Conservation (phyloP, 2,797 vertebrate species). For the Micropoecilia bifurca region DNA sequence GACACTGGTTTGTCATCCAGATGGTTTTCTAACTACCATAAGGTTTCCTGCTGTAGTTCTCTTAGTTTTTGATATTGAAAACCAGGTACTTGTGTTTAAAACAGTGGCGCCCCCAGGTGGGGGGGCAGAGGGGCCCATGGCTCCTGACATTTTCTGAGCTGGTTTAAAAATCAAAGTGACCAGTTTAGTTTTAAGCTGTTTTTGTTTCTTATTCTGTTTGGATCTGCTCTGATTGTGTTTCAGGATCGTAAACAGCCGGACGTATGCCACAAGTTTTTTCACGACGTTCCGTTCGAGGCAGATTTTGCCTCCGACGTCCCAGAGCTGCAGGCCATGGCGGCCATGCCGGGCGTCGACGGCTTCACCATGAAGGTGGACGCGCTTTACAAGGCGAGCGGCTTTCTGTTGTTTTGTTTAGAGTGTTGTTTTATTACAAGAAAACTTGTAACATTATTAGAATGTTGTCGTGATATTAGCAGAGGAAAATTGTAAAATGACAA, state of each 20-base stretch:
- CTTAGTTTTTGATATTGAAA: neutral
- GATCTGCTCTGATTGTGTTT: constrained; percentile 2
- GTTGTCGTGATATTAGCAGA: neutral
- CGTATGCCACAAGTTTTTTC: constrained; percentile 91
- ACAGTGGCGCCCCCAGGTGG: too few relatives aligned
- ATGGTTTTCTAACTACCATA: neutral
- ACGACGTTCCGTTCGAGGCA: constrained; percentile 96
- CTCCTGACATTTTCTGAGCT: too few relatives aligned
- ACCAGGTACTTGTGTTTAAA: neutral
- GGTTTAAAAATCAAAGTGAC: neutral
- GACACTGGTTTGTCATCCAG: neutral
- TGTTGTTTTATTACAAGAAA: neutral
- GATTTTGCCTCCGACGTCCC: constrained; percentile 88
- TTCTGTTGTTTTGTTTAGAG: neutral
- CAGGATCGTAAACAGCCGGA: constrained; percentile 96
- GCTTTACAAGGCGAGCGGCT: constrained; percentile 89
- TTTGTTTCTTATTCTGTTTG: neutral
- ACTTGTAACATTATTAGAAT: neutral
- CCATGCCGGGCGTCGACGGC: constrained; percentile 94
- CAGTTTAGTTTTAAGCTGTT: neutral
- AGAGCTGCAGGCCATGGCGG: constrained; percentile 85
- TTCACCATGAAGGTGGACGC: constrained; percentile 97
- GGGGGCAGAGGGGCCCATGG: too few relatives aligned
- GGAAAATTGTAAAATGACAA: neutral
- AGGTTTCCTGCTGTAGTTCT: neutral